These are phyloP conservation scores for Diarsia rubi DNA, from an alignment of 2,888 invertebrate species.

Conservation along the genomic window DNA sequence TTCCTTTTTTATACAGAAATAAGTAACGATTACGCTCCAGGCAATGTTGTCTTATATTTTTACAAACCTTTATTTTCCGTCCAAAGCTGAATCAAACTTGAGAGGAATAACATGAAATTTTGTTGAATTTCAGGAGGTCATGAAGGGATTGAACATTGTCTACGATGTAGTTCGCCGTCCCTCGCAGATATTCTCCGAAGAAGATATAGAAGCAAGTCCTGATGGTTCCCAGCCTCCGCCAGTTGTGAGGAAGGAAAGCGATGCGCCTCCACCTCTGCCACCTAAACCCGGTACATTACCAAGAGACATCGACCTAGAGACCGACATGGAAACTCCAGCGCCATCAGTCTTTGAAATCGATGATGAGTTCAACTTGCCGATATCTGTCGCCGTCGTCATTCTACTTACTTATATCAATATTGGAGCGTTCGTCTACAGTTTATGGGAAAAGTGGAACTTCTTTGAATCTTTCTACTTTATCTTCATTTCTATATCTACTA, in stretches of 20 bases:
- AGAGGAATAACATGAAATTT: constrained; percentile 36
- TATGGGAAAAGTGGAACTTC: constrained; percentile 96
- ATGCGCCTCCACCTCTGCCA: constrained; percentile 85
- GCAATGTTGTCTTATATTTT: constrained; percentile 72
- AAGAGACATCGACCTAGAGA: constrained; percentile 81
- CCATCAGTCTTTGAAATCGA: constrained; percentile 95
- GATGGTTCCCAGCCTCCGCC: constrained; percentile 73
- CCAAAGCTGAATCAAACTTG: constrained; percentile 61
- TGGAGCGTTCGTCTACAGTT: constrained; percentile 95
- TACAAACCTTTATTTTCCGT: constrained; percentile 63
- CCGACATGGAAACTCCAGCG: constrained; percentile 94
- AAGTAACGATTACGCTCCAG: constrained; percentile 76
- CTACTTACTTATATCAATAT: constrained; percentile 96
- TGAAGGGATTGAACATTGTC: constrained; percentile 95
- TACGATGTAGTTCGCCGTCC: constrained; percentile 95
- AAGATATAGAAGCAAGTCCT: constrained; percentile 79
- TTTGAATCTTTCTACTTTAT: constrained; percentile 99
- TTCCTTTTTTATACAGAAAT: constrained; percentile 73
- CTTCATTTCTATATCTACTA: constrained; percentile 99
- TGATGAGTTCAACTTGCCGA: constrained; percentile 98
- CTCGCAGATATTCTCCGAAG: constrained; percentile 92
- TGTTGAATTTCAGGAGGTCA: constrained; percentile 92
- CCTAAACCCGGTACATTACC: constrained; percentile 81
- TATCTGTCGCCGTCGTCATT: constrained; percentile 96
- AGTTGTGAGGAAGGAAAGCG: constrained; percentile 80